Base-by-base conservation (phyloP, 2,797 vertebrate species). In the Sciurus carolinensis region DNA sequence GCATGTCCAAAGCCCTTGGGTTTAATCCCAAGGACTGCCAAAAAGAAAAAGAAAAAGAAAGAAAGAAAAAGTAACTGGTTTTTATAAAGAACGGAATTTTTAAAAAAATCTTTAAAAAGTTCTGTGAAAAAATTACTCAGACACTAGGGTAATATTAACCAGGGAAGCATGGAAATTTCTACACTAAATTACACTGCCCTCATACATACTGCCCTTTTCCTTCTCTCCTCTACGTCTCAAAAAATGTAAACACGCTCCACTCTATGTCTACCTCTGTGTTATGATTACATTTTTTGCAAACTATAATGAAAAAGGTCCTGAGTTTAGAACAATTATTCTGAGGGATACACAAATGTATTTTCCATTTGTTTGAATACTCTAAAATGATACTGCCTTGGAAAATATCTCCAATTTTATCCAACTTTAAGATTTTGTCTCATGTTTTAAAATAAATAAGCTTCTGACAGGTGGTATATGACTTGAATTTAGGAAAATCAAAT, bases 381-480 rank as follows among this genome's bases (percentile, higher is more conserved):
- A 66, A 50, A 92, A 47, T 17, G n/a, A 83, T 15, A 62, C 0
- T 87, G 50, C 50, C 83, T 88, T 47, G 54, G 64, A 94, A 95
- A 87, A 52, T 59, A 77, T 28, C 62, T 30, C 36, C 50, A 54
- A 66, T 67, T 64, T 90, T 75, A 83, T 59, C 84, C 62, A 95
- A 50, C 39, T 39, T 47, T 72, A 9, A 77, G 39, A 47, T 57
- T 79, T 30, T 66, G 50, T 59, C 14, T 79, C 59, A 62, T 75
- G 3, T 80, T 83, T 94, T 93, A 92, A 87, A 82, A 82, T 85
- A 88, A 91, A 57, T 7, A 90, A 91, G 39, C 36, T 94, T 95
- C 87, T 85, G 44, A 47, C 5, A 92, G 26, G 50, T 71, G 24
- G 64, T 22, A 80, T 28, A 62, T 42, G 87, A 87, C 52, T 2